A percentile compares a stretch with the other conserved stretches of the same genome.
Evolutionary conservation across 2,888 invertebrate species (phyloP).

Genomic region (Leucania comma): DNA sequence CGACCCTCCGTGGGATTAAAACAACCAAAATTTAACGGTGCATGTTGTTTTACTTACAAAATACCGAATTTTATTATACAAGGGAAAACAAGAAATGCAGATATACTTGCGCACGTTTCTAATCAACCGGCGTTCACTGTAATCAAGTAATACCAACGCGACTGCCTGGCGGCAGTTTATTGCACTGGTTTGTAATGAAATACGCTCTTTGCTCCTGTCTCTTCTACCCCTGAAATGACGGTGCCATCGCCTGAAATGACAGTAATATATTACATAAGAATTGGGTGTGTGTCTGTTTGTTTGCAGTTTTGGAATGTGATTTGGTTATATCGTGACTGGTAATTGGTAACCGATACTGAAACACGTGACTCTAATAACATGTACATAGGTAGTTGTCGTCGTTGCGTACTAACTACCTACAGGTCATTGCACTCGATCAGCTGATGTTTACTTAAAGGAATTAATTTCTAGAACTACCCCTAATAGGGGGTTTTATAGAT

Average conservation of each 20-base stretch:
- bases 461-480: too few relatives aligned
- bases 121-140: constrained; percentile 27
- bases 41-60: too few relatives aligned
- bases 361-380: too few relatives aligned
- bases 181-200: constrained; percentile 44
- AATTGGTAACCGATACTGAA: too few relatives aligned
- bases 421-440: too few relatives aligned
- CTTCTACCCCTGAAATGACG: neutral
- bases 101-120: constrained; percentile 2
- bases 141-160: constrained; percentile 41
- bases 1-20: too few relatives aligned
- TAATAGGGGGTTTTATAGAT: too few relatives aligned
- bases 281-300: constrained; percentile 5
- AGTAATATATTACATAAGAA: neutral
- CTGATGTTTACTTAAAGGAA: too few relatives aligned
- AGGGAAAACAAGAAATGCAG: neutral
- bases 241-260: constrained; percentile 4
- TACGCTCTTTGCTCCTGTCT: neutral
- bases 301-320: neutral
- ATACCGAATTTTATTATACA: neutral
- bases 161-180: constrained; percentile 52
- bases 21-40: too few relatives aligned
- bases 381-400: too few relatives aligned
- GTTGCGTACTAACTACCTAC: too few relatives aligned
- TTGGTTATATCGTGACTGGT: too few relatives aligned